Evolutionary conservation across 30 jellyfish, hydroid and myxozoan genomes (phyloP), one percentile per base, ranked within the genome.

Genomic region (Aurelia sp.): DNA sequence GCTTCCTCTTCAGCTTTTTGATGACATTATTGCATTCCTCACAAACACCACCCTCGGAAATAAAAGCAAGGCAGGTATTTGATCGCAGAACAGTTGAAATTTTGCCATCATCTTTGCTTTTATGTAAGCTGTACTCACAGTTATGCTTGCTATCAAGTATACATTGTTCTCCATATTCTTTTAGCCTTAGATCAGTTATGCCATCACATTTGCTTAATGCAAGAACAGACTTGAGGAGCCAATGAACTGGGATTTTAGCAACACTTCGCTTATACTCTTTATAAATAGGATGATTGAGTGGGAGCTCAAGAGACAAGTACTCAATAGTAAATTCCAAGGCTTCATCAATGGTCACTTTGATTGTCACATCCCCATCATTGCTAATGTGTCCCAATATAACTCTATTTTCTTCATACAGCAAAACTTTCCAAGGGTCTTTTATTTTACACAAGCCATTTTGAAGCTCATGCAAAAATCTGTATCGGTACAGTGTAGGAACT

Each of bases 241-340:
- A 75, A 76, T 52, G 87, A 75, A 75, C 55, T 75, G 20, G 67
- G 78, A 63, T 78, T 61, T 78, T 78, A 40, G 89, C 89, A 58
- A 78, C 63, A 50, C 74, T 55, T 76, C 78, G 87, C 30, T 78
- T 78, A 63, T 78, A 68, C 79, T 78, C 79, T 61, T 59, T 78
- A 60, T 78, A 78, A 50, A 78, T 78, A 60, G 66, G 89, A 78
- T 78, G 89, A 78, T 78, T 78, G 67, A 33, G 70, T 78, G 89
- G 89, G 31, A 78, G 89, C 79, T 78, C 89, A 78, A 78, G 89
- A 17, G 76, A 78, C 89, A 78, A 76, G 87, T 80, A 80, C 81
- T 80, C 90, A 63, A 80, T 53, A 1, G 90, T 63, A 80, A 80
- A 80, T 80, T 63, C 81, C 81, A 66, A 80, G 81, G 90, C 81